These are phyloP conservation scores for Patiria miniata DNA, from an alignment of 35 echinoderm and acorn worm genomes.

Conservation along the genomic window DNA sequence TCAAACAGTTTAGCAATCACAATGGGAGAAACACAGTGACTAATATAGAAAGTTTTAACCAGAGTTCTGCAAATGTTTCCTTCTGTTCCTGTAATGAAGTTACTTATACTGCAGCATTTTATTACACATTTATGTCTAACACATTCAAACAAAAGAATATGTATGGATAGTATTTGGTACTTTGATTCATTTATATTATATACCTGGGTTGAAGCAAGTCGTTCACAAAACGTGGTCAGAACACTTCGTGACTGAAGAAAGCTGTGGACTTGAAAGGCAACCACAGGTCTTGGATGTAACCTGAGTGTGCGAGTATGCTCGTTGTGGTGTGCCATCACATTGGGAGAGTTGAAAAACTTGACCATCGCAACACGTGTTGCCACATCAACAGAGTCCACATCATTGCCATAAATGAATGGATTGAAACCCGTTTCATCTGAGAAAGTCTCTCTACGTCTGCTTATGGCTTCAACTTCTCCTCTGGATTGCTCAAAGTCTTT, in stretches of 20 bases:
- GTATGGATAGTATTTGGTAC: too few relatives aligned
- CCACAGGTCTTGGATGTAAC: constrained; percentile 91
- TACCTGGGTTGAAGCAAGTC: constrained; percentile 78
- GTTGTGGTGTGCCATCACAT: constrained; percentile 79
- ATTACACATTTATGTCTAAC: too few relatives aligned
- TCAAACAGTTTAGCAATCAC: too few relatives aligned
- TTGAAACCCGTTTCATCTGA: constrained; percentile 70
- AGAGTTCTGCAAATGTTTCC: too few relatives aligned
- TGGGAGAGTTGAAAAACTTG: constrained; percentile 82
- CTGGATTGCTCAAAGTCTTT: constrained; percentile 87
- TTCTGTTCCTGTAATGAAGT: too few relatives aligned
- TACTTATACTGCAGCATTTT: too few relatives aligned
- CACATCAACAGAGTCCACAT: constrained; percentile 96
- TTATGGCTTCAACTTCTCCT: constrained; percentile 75
- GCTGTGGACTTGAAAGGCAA: constrained; percentile 82
- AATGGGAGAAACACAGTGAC: too few relatives aligned
- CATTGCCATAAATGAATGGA: constrained; percentile 88
- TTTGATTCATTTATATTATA: neutral
- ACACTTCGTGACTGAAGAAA: constrained; percentile 74
- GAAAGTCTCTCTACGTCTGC: constrained; percentile 44
- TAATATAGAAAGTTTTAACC: too few relatives aligned
- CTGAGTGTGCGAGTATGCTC: constrained; percentile 92
- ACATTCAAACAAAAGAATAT: too few relatives aligned
- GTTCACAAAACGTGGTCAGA: constrained; percentile 59
- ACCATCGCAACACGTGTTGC: constrained; percentile 93